Evolutionary conservation across 2,797 vertebrate species (phyloP).

Genomic region (Mormyrops boulengeri): DNA sequence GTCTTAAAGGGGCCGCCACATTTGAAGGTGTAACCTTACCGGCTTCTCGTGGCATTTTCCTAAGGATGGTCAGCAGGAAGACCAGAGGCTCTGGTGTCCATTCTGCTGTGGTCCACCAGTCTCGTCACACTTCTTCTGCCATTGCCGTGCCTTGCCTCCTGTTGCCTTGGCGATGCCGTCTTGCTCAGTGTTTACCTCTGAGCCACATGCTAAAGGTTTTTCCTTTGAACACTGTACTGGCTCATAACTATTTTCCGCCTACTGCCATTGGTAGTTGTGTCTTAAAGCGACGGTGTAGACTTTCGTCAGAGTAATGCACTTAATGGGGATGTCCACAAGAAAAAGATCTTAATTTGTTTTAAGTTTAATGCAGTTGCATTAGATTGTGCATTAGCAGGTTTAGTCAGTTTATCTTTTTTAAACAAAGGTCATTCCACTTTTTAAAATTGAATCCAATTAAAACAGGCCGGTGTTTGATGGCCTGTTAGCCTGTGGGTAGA

Average conservation of each 20-base stretch:
- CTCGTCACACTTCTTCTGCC: background rate
- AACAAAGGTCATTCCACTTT: constrained; percentile 21
- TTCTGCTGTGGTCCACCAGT: background rate
- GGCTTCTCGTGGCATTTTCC: background rate
- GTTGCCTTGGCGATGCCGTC: background rate
- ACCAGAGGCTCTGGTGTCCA: constrained; percentile 1
- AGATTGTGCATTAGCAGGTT: background rate
- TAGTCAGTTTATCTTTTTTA: constrained; percentile 19
- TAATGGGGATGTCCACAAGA: background rate
- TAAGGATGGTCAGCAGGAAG: constrained; percentile 7
- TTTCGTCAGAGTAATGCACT: background rate
- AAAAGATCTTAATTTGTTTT: background rate
- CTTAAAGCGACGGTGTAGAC: background rate
- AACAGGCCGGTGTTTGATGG: constrained; percentile 24
- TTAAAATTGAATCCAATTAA: constrained; percentile 18
- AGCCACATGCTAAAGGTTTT: background rate
- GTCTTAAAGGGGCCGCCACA: background rate
- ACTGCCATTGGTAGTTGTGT: background rate
- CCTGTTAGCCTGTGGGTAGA: constrained; percentile 48
- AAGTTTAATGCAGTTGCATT: background rate
- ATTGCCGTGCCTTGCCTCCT: background rate
- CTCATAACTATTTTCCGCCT: background rate
- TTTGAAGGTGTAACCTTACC: background rate
- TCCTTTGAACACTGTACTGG: background rate
- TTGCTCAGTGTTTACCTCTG: background rate